These are phyloP conservation scores for Cerceris ruficornis DNA, from an alignment of 2,888 invertebrate species.

Conservation along the genomic window DNA sequence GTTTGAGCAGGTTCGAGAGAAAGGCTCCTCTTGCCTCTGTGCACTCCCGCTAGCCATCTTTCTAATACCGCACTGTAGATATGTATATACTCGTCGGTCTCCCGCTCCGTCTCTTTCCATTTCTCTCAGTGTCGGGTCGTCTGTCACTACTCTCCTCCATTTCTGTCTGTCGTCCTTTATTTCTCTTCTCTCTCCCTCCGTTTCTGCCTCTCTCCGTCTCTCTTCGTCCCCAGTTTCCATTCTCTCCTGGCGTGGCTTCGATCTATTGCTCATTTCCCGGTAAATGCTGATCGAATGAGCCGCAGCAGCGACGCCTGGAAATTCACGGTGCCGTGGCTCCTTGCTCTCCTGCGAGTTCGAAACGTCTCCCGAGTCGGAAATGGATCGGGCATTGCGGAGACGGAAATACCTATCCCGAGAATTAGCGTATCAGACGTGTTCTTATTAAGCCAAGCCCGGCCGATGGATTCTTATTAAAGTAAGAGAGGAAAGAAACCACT, in stretches of 20 bases:
- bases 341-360: constrained; percentile 30
- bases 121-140: too few relatives aligned
- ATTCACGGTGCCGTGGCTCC: constrained; percentile 42
- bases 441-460: constrained; percentile 23
- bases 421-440: constrained; percentile 15
- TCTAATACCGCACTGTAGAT: too few relatives aligned
- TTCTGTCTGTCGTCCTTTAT: too few relatives aligned
- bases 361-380: constrained; percentile 28
- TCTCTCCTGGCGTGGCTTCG: constrained; percentile 49
- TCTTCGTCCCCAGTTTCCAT: constrained; percentile 3
- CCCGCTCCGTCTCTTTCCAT: too few relatives aligned
- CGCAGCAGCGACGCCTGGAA: constrained; percentile 49
- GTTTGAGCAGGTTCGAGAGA: too few relatives aligned
- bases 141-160: too few relatives aligned
- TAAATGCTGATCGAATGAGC: constrained; percentile 70
- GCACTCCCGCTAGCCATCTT: too few relatives aligned
- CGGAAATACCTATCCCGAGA: constrained; percentile 9
- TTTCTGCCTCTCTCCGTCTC: too few relatives aligned
- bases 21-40: too few relatives aligned
- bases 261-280: constrained; percentile 75
- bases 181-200: too few relatives aligned
- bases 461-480: constrained; percentile 37
- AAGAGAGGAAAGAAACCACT: not conserved
- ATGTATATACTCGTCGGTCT: too few relatives aligned
- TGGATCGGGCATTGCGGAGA: constrained; percentile 20